phyloP scores from a whole-genome alignment of 2,888 invertebrate genomes.

The Agrotis segetum region DNA sequence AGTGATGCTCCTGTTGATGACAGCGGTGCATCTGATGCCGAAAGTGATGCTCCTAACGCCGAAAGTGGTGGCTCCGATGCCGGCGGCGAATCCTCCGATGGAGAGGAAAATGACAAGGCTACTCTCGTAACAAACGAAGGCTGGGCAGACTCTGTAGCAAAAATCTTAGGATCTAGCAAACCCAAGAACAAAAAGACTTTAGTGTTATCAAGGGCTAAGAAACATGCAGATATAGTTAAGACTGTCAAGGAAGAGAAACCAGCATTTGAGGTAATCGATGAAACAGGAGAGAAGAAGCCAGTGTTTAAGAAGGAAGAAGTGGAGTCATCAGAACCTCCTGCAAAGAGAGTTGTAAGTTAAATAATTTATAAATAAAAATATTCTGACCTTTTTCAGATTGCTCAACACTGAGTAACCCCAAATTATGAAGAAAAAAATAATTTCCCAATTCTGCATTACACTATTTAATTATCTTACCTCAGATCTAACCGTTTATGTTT shows the following conservation, averaged over 20 bases:
- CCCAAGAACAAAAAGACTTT: conserved; percentile 94
- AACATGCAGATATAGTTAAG: conserved; percentile 90
- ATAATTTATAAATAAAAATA: not conserved
- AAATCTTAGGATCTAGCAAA: conserved; percentile 94
- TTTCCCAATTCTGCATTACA: not conserved
- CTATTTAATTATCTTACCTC: not conserved
- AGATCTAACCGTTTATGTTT: not conserved
- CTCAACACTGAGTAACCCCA: not conserved
- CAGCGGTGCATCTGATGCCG: conserved; percentile 44
- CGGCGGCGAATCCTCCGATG: conserved; percentile 64
- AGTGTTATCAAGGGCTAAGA: conserved; percentile 95
- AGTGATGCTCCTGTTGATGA: conserved; percentile 28
- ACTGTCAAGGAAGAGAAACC: conserved; percentile 85
- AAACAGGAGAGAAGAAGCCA: conserved; percentile 86
- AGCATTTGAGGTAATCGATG: conserved; percentile 93
- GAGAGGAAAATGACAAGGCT: conserved; percentile 58
- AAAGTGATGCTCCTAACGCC: conserved; percentile 19
- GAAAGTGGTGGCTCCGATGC: conserved; percentile 60
- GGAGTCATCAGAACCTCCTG: conserved; percentile 74
- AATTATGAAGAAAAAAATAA: not conserved
- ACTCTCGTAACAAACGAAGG: conserved; percentile 91
- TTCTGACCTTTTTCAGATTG: not conserved
- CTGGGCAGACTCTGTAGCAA: conserved; percentile 96
- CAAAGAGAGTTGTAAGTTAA: conserved; percentile 81
- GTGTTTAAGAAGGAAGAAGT: conserved; percentile 76